Evolutionary conservation across 1,140 invertebrate species (phyloP).

Genomic region (Bombus superbus): DNA sequence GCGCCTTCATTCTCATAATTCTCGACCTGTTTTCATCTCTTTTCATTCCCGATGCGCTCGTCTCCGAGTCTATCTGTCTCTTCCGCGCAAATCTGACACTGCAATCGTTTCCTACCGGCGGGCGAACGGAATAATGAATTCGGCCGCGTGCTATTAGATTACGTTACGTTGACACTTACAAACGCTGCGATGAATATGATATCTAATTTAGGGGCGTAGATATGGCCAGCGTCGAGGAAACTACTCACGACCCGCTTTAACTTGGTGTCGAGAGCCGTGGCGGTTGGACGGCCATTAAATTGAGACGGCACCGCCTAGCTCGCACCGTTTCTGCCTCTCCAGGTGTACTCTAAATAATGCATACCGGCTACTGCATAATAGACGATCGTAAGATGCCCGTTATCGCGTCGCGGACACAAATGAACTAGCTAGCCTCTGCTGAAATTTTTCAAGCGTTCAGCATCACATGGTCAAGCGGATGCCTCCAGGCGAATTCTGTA

Average conservation of each 20-base stretch:
- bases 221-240: constrained; percentile 3
- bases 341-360: constrained; percentile 65
- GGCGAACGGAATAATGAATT: constrained; percentile 47
- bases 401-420: constrained; percentile 50
- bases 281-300: constrained; percentile 53
- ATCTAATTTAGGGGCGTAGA: constrained; percentile 53
- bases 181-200: constrained; percentile 48
- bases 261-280: constrained; percentile 33
- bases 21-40: constrained; percentile 26
- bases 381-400: constrained; percentile 60
- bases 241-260: constrained; percentile 34
- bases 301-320: constrained; percentile 37
- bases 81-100: neutral
- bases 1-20: constrained; percentile 26
- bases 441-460: constrained; percentile 65
- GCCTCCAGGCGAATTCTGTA: no score
- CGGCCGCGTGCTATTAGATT: constrained; percentile 30
- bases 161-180: constrained; percentile 30
- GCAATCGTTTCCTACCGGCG: constrained; percentile 26
- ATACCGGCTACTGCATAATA: constrained; percentile 62
- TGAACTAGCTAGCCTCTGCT: constrained; percentile 52
- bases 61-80: neutral
- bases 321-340: constrained; percentile 49
- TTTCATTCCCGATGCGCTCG: neutral
- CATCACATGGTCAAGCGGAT: no score